phyloP scores from a whole-genome alignment of 2,888 invertebrate genomes.

The Drosophila parthenogenetica region DNA sequence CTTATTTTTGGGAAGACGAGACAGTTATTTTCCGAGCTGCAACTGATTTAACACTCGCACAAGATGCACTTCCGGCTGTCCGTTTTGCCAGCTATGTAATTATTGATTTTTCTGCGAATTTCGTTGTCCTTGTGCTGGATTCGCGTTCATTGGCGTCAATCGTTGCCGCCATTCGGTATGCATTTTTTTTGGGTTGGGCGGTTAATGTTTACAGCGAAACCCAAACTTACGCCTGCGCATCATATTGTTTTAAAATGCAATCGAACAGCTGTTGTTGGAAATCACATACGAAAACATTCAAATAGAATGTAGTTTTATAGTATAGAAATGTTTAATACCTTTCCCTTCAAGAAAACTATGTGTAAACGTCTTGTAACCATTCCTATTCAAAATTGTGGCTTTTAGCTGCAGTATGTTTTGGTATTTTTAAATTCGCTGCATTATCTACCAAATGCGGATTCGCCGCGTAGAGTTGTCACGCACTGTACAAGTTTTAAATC shows the following conservation, averaged over 20 bases:
- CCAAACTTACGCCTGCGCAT: constrained; percentile 59
- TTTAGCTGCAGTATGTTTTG: constrained; percentile 9
- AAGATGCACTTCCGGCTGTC: constrained; percentile 71
- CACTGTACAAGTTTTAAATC: background rate
- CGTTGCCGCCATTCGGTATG: constrained; percentile 44
- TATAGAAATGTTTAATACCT: background rate
- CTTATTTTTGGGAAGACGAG: background rate
- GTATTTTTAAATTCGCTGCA: constrained; percentile 24
- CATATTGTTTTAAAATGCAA: constrained; percentile 49
- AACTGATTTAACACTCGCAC: constrained; percentile 39
- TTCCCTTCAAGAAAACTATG: background rate
- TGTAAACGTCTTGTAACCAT: background rate
- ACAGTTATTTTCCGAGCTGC: constrained; percentile 23
- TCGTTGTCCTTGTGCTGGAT: constrained; percentile 82
- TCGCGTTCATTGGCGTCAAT: constrained; percentile 65
- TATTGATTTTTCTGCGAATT: constrained; percentile 82
- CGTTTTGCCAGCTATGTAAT: constrained; percentile 53
- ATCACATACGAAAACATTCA: background rate
- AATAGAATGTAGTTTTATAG: background rate
- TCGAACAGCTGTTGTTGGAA: constrained; percentile 32
- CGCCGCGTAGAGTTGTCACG: background rate
- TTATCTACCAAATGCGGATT: background rate
- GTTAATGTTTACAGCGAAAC: constrained; percentile 60
- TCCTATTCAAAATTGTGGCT: background rate
- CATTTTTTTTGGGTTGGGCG: constrained; percentile 58